Conservation (phyloP, 2,797 vertebrate genomes). For the Neosalanx taihuensis region DNA sequence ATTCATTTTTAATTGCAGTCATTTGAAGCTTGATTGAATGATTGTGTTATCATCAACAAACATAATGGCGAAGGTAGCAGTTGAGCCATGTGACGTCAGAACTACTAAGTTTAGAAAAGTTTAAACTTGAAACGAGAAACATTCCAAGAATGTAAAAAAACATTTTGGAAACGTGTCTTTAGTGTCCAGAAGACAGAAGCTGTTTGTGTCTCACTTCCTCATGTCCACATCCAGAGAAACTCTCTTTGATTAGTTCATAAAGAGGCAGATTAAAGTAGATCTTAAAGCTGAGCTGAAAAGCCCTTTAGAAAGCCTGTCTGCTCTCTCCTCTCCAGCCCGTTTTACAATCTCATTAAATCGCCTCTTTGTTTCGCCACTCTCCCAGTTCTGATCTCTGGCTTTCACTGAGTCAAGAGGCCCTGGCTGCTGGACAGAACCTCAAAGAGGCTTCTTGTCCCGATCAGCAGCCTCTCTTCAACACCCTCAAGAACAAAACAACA, state of each 20-base stretch:
- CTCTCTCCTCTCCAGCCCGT: constrained; percentile 68
- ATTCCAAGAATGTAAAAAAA: constrained; percentile 50
- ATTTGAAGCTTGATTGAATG: not conserved
- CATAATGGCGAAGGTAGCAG: constrained; percentile 6
- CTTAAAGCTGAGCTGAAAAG: constrained; percentile 67
- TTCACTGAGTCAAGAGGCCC: constrained; percentile 82
- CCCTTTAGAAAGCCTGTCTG: constrained; percentile 71
- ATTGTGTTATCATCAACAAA: not conserved
- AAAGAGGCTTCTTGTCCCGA: constrained; percentile 77
- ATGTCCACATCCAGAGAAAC: constrained; percentile 69
- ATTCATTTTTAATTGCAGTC: constrained; percentile 21
- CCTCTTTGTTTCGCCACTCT: constrained; percentile 82
- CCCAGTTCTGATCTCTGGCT: constrained; percentile 84
- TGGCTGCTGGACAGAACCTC: constrained; percentile 82
- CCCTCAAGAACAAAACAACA: constrained; percentile 26
- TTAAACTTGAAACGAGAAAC: constrained; percentile 28
- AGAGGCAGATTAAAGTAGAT: constrained; percentile 70
- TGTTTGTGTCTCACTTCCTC: constrained; percentile 60
- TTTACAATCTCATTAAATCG: constrained; percentile 85
- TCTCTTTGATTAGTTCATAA: constrained; percentile 73
- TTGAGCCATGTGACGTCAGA: not conserved
- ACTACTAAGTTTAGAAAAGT: not conserved
- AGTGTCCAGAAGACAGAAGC: constrained; percentile 62
- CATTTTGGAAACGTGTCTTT: constrained; percentile 53
- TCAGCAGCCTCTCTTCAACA: constrained; percentile 56